Evolutionary conservation across 2,113 vertebrate species (phyloP).

Genomic region (Bufo bufo): DNA sequence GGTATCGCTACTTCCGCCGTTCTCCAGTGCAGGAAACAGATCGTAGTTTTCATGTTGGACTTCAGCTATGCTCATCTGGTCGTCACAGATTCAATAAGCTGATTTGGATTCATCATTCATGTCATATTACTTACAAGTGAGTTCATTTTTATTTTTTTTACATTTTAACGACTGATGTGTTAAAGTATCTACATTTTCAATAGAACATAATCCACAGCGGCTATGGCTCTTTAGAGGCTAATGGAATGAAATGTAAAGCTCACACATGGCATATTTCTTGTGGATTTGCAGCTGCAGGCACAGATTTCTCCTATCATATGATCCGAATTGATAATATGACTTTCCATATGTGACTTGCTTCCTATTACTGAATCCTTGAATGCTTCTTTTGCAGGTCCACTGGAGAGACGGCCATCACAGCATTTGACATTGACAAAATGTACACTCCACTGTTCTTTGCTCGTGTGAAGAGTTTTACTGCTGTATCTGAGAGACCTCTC

Average conservation of each 20-base stretch:
- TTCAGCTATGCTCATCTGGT: constrained; percentile 90
- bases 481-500: constrained; percentile 90
- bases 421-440: constrained; percentile 96
- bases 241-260: too few relatives aligned
- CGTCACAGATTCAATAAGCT: constrained; percentile 93
- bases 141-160: constrained; percentile 43
- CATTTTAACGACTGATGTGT: neutral
- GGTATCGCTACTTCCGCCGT: constrained; percentile 88
- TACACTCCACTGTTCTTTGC: constrained; percentile 94
- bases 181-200: neutral
- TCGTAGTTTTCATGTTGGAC: constrained; percentile 92
- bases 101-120: constrained; percentile 96
- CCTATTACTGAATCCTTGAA: neutral
- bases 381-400: constrained; percentile 76
- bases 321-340: too few relatives aligned
- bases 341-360: neutral
- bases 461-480: constrained; percentile 96
- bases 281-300: too few relatives aligned
- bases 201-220: neutral
- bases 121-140: constrained; percentile 92
- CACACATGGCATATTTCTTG: too few relatives aligned
- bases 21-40: constrained; percentile 86
- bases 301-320: too few relatives aligned
- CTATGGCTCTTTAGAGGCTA: too few relatives aligned
- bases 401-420: constrained; percentile 90